Percentiles rank a stretch among this genome's conserved stretches.
Evolutionary conservation across 2,113 vertebrate genomes (phyloP).

Genomic region (Percopsis transmontana): DNA sequence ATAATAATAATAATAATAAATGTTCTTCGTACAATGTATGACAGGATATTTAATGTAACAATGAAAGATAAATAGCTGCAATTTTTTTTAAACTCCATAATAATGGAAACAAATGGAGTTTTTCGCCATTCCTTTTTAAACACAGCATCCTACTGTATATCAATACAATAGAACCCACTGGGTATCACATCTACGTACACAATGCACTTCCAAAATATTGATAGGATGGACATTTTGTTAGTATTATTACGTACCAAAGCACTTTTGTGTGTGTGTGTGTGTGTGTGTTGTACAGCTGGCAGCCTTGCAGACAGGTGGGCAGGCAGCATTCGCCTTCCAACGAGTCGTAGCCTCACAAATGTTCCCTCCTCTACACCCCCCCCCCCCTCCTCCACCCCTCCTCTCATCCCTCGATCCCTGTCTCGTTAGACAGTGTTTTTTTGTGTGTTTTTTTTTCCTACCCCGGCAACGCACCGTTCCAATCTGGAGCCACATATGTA

Average conservation of each 20-base stretch:
- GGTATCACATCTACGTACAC: no score
- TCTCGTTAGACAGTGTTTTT: constrained; percentile 69
- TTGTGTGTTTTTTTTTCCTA: constrained; percentile 8
- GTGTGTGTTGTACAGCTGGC: constrained; percentile 64
- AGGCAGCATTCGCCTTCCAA: constrained; percentile 69
- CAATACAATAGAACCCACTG: no score
- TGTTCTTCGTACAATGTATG: no score
- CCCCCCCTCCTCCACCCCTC: constrained; percentile 27
- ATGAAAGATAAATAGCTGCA: no score
- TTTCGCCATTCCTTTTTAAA: no score
- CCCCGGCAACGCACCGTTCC: constrained; percentile 23
- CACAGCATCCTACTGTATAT: no score
- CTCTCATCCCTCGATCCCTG: constrained; percentile 22
- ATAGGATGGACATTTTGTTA: no score
- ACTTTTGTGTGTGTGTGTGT: constrained; percentile 26
- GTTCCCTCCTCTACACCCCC: constrained; percentile 44
- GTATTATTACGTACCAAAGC: neutral
- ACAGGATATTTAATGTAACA: no score
- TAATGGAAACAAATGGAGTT: no score
- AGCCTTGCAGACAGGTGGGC: constrained; percentile 75
- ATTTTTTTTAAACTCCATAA: no score
- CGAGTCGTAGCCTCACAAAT: constrained; percentile 71
- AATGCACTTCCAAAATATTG: no score
- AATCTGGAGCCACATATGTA: constrained; percentile 76
- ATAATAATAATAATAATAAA: no score